A percentile compares a stretch with the other conserved stretches of the same genome.
Conservation (phyloP, 2,888 invertebrate genomes). For the Micoletzkya japonica region DNA sequence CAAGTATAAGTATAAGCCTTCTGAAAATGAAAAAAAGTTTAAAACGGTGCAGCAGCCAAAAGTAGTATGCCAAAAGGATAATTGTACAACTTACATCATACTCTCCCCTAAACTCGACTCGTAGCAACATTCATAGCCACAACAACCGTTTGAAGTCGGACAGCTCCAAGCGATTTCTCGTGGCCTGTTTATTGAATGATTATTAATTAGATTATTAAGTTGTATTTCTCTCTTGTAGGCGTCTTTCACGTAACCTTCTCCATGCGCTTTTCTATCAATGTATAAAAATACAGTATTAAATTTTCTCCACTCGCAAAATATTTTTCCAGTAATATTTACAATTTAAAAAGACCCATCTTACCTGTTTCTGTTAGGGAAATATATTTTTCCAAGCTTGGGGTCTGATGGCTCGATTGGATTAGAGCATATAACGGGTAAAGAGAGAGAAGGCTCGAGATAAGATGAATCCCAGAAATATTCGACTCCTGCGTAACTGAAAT, state of each 20-base stretch:
- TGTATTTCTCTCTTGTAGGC: too few relatives aligned
- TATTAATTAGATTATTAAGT: too few relatives aligned
- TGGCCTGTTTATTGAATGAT: constrained; percentile 10
- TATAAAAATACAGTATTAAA: neutral
- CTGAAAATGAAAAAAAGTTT: neutral
- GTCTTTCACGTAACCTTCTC: neutral
- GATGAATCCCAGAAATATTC: constrained; percentile 27
- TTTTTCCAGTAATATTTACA: neutral
- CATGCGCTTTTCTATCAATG: neutral
- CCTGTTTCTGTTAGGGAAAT: constrained; percentile 26
- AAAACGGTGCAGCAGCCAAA: neutral
- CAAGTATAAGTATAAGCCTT: constrained; percentile 12
- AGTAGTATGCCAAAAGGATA: neutral
- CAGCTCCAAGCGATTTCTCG: constrained; percentile 27
- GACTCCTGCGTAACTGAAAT: neutral
- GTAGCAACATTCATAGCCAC: constrained; percentile 28
- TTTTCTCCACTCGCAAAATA: neutral
- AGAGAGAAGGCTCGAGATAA: constrained; percentile 22
- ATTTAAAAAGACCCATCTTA: neutral
- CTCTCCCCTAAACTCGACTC: constrained; percentile 13
- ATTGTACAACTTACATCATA: constrained; percentile 20
- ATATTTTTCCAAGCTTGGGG: constrained; percentile 27
- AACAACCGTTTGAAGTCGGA: constrained; percentile 19
- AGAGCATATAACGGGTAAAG: constrained; percentile 18
- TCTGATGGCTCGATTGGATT: constrained; percentile 28